phyloP scores from a whole-genome alignment of 2,113 vertebrate genomes.

The Suricata suricatta region DNA sequence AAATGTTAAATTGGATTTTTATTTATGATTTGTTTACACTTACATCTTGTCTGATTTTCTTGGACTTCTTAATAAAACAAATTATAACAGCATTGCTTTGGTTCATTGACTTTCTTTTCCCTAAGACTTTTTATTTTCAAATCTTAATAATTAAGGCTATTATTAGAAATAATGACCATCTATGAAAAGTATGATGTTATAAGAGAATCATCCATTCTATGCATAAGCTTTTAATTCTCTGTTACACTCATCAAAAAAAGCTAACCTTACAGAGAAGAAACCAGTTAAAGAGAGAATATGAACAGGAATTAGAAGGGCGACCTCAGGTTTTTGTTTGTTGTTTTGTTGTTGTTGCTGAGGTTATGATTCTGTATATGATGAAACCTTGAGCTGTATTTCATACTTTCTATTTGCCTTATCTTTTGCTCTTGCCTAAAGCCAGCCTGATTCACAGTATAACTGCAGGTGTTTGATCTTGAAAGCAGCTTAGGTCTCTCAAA shows the following conservation, averaged over 20 bases:
- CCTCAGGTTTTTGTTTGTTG: neutral
- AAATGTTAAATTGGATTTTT: constrained; percentile 62
- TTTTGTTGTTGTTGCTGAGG: neutral
- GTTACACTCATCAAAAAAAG: neutral
- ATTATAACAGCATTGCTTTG: neutral
- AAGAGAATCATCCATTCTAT: neutral
- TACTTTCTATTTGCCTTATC: neutral
- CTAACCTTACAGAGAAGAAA: neutral
- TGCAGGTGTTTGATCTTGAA: neutral
- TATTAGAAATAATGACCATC: neutral
- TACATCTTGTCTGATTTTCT: constrained; percentile 15
- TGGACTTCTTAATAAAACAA: constrained; percentile 36
- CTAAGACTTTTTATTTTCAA: neutral
- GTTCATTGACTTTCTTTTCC: neutral
- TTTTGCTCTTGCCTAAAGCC: neutral
- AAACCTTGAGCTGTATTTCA: neutral
- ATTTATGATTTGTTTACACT: constrained; percentile 46
- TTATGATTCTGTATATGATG: neutral
- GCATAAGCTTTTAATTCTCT: neutral
- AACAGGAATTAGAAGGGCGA: neutral
- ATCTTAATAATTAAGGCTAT: neutral
- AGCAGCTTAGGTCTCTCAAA: neutral
- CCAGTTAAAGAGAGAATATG: neutral
- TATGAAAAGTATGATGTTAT: neutral
- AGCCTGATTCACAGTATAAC: neutral